A percentile compares a stretch with the other conserved stretches of the same genome.
These are phyloP conservation scores for Glareola pratincola DNA, from an alignment of 2,113 vertebrate species.

Conservation along the genomic window DNA sequence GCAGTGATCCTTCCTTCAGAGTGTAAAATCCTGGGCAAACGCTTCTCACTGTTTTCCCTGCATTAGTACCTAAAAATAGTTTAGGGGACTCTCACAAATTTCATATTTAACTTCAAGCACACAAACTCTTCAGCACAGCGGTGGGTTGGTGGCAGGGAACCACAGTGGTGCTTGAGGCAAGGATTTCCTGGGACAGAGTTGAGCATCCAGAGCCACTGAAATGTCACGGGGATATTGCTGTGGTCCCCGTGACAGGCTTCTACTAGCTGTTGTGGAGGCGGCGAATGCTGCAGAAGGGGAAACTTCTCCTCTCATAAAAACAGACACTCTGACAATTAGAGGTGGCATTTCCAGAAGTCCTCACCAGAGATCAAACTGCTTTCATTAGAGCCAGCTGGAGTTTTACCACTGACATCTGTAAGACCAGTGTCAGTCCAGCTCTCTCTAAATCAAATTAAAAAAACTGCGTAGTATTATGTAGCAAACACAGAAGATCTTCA, in stretches of 20 bases:
- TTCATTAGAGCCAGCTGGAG: background rate
- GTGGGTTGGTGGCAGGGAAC: rapidly evolving
- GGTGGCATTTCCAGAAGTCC: background rate
- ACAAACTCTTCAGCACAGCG: background rate
- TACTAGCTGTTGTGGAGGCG: background rate
- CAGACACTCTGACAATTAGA: background rate
- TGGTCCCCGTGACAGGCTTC: background rate
- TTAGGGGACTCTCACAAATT: background rate
- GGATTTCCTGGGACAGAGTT: background rate
- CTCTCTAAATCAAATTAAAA: background rate
- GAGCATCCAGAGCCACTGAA: background rate
- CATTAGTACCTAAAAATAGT: background rate
- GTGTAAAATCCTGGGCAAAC: background rate
- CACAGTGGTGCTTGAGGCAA: background rate
- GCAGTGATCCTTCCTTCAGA: background rate
- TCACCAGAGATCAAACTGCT: background rate
- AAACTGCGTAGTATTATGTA: background rate
- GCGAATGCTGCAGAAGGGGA: background rate
- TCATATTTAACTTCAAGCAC: background rate
- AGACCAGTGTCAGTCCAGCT: background rate
- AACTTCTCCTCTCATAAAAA: background rate
- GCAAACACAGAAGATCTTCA: background rate
- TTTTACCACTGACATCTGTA: background rate
- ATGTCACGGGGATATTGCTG: background rate
- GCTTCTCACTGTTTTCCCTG: background rate